These are phyloP conservation scores for Ahaetulla prasina DNA, from an alignment of 2,113 vertebrate species.

Conservation along the genomic window DNA sequence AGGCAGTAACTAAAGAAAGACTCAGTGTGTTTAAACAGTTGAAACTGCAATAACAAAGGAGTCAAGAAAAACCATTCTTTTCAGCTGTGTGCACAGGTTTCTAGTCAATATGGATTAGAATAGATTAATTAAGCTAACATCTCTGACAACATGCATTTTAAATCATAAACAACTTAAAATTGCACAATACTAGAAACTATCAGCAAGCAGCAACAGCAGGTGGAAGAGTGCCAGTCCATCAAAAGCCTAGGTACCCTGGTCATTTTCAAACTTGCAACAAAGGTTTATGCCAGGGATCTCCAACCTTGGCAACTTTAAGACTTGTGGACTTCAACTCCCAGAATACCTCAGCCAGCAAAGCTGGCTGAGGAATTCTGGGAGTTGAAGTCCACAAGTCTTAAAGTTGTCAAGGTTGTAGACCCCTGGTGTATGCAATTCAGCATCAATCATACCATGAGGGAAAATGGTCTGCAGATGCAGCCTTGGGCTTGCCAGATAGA, in stretches of 20 bases:
- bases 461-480: not conserved
- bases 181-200: not conserved
- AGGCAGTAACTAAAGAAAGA: not conserved
- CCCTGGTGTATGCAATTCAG: no score
- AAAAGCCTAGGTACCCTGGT: not conserved
- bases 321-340: no score
- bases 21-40: not conserved
- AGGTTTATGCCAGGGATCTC: no score
- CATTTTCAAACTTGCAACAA: not conserved
- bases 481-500: not conserved
- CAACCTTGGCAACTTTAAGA: no score
- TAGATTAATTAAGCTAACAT: not conserved
- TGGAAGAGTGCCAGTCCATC: not conserved
- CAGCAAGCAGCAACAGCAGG: not conserved
- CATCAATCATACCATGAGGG: not conserved
- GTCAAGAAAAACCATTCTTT: not conserved
- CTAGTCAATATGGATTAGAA: not conserved
- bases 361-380: no score
- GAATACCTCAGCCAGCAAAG: no score
- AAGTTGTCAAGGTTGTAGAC: no score
- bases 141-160: not conserved
- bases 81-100: not conserved
- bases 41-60: not conserved
- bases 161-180: not conserved
- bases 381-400: no score